A percentile compares a stretch with the other conserved stretches of the same genome.
Evolutionary conservation across 1,140 invertebrate species (phyloP).

Genomic region (Drosophila tropicalis): DNA sequence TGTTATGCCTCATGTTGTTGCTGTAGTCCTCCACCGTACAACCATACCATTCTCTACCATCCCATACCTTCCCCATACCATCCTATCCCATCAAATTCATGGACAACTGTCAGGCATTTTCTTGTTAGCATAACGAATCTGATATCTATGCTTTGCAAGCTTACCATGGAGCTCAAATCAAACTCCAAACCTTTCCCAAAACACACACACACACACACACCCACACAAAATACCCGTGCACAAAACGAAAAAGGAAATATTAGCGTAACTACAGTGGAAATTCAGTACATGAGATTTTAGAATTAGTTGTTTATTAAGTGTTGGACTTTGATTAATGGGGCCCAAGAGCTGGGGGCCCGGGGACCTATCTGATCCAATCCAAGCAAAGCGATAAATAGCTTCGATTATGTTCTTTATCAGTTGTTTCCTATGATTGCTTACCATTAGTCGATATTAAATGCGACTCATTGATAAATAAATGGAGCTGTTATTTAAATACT

Average conservation of each 20-base stretch:
- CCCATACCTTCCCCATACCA: neutral
- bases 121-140: slow-evolving; percentile 49
- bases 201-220: neutral
- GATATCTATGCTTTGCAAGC: slow-evolving; percentile 39
- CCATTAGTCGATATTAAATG: neutral
- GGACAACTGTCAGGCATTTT: slow-evolving; percentile 36
- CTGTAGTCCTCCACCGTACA: neutral
- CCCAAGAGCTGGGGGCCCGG: too few relatives aligned
- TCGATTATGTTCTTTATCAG: too few relatives aligned
- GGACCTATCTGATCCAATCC: too few relatives aligned
- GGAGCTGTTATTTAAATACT: neutral
- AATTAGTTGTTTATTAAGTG: too few relatives aligned
- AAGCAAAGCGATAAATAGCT: neutral
- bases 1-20: neutral
- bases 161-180: slow-evolving; percentile 37
- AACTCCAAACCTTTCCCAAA: slow-evolving; percentile 1
- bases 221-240: too few relatives aligned
- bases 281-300: neutral
- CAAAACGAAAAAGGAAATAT: neutral
- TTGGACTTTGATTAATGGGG: too few relatives aligned
- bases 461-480: neutral
- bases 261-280: neutral
- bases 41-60: neutral
- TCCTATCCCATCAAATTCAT: slow-evolving; percentile 22
- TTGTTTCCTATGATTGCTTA: neutral